Conservation (phyloP, 2,888 invertebrate genomes). For the Lordiphosa fenestrarum region DNA sequence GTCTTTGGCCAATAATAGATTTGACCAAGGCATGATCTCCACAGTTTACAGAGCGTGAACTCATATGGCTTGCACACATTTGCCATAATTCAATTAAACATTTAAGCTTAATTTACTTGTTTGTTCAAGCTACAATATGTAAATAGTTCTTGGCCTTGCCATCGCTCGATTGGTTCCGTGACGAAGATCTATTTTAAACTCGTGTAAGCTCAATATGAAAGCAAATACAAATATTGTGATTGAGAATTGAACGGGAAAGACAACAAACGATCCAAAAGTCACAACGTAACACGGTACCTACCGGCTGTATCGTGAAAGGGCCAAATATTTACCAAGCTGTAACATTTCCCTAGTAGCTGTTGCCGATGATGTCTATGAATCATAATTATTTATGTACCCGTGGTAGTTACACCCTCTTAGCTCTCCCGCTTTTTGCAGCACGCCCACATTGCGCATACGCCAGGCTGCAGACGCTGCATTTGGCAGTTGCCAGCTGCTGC, state of each 20-base stretch:
- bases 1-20: too few species aligned
- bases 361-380: neutral
- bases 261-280: slow-evolving; percentile 2
- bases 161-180: slow-evolving; percentile 38
- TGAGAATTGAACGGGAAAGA: slow-evolving; percentile 22
- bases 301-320: too few species aligned
- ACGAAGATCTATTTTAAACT: slow-evolving; percentile 34
- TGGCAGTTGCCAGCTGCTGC: slow-evolving; percentile 29
- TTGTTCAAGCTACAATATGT: slow-evolving; percentile 13
- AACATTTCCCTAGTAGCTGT: too few species aligned
- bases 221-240: slow-evolving; percentile 31
- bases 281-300: slow-evolving; percentile 26
- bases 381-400: slow-evolving; percentile 1
- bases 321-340: too few species aligned
- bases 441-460: slow-evolving; percentile 57
- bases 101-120: too few species aligned
- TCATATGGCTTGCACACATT: too few species aligned
- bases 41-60: too few species aligned
- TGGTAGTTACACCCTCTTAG: neutral
- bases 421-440: slow-evolving; percentile 2
- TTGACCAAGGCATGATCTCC: too few species aligned
- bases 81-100: too few species aligned
- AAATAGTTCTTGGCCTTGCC: slow-evolving; percentile 45
- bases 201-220: slow-evolving; percentile 16
- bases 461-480: slow-evolving; percentile 45